Evolutionary conservation across 2,797 vertebrate species (phyloP), one percentile per base, ranked within the genome.

Genomic region (Neostethus bicornis): DNA sequence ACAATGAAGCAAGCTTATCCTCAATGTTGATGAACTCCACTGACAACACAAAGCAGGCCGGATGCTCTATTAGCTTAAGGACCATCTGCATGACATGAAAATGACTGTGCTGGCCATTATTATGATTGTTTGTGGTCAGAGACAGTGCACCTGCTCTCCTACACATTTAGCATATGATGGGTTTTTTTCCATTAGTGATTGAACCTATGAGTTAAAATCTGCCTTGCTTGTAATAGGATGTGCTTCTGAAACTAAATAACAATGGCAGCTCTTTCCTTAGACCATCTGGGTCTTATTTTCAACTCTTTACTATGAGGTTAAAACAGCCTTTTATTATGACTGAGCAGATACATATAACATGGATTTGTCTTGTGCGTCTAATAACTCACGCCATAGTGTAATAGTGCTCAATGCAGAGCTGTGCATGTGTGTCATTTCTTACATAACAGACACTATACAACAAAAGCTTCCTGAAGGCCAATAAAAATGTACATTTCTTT

Each of bases 1-100:
- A 79, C 53, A 70, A 64, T 46, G 23, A 70, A 70, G 67, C 38
- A 17, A 57, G 57, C 46, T 66, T 51, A 28, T 75, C 79, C 55
- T 83, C 29, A 62, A 57, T 47, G 43, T 31, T 68, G 55, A 54
- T 49, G 48, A 71, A 35, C 57, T 66, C 54, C 46, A 58, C 41
- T 51, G 54, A 46, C 31, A 25, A 24, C 43, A 51, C 42, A 63
- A 53, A 47, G 37, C 14, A 37, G 23, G 5, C 26, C 7, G 26
- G 25, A 25, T 44, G 50, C 20, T 26, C 25, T 48, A 34, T 48
- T 55, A 37, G 38, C 53, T 48, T 19, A 26, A 54, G 54, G 50
- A 48, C 48, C 45, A 53, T 51, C 75, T 73, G 61, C 29, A 28
- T 47, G 56, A 62, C 57, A 62, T 57, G 12, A 55, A 51, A 55